These are phyloP conservation scores for Artibeus lituratus DNA, from an alignment of 2,797 vertebrate species.

Conservation along the genomic window DNA sequence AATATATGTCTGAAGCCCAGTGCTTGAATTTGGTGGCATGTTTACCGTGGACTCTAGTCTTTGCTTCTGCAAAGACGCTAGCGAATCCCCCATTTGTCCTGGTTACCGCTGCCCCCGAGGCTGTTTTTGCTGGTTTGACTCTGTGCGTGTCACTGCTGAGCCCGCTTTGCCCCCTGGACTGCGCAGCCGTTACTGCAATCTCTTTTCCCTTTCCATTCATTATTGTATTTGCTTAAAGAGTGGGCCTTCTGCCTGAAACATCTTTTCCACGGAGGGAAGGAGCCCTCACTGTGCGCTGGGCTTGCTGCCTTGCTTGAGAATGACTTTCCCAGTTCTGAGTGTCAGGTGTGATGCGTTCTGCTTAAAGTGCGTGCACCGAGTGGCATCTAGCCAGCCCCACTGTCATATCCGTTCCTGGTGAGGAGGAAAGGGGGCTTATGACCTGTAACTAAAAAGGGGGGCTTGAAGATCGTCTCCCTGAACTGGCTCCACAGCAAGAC, in stretches of 20 bases:
- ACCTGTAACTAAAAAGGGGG: neutral
- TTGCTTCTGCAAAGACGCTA: neutral
- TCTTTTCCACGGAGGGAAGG: neutral
- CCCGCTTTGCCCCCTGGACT: neutral
- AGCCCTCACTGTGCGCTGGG: neutral
- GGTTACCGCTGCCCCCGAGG: neutral
- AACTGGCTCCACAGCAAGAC: neutral
- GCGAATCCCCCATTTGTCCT: neutral
- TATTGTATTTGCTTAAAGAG: neutral
- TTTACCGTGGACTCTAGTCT: neutral
- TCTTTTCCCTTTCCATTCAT: neutral
- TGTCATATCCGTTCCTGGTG: neutral
- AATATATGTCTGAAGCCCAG: neutral
- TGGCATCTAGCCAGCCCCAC: neutral
- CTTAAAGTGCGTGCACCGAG: neutral
- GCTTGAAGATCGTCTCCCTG: neutral
- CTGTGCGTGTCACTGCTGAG: slow-evolving; percentile 39
- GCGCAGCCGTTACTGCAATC: accelerated
- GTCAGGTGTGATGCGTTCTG: neutral
- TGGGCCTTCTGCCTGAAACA: neutral
- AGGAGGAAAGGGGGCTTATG: neutral
- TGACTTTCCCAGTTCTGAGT: neutral
- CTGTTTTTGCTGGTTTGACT: neutral
- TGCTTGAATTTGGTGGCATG: neutral
- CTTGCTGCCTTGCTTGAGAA: neutral